Evolutionary conservation across 2,888 invertebrate genomes (phyloP).

Genomic region (Trilocha varians): DNA sequence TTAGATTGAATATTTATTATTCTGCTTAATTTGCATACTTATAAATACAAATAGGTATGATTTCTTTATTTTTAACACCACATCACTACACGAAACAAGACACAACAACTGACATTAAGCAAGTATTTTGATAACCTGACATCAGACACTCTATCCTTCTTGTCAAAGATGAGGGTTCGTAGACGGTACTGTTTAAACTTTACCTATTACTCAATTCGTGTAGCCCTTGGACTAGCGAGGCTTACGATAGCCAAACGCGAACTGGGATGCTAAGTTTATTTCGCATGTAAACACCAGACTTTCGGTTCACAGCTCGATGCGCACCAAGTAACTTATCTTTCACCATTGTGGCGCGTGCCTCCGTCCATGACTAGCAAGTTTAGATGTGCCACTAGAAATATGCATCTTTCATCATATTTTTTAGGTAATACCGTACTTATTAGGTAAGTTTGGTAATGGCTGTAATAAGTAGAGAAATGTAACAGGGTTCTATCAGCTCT

Average conservation of each 20-base stretch:
- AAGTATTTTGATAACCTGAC: neutral
- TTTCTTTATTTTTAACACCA: neutral
- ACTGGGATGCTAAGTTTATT: slow-evolving; percentile 60
- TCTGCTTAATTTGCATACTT: no score
- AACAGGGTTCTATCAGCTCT: no score
- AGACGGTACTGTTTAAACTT: neutral
- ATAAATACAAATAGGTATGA: no score
- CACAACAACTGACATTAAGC: neutral
- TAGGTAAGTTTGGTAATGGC: no score
- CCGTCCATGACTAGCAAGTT: slow-evolving; percentile 36
- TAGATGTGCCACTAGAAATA: slow-evolving; percentile 33
- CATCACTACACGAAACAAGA: neutral
- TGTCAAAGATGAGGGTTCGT: neutral
- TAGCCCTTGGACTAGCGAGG: slow-evolving; percentile 40
- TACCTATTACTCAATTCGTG: slow-evolving; percentile 5
- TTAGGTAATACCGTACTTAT: neutral
- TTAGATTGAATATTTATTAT: no score
- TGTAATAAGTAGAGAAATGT: no score
- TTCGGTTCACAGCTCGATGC: slow-evolving; percentile 72
- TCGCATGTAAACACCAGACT: slow-evolving; percentile 70
- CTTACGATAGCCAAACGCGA: slow-evolving; percentile 48
- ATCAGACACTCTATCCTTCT: neutral
- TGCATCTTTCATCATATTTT: neutral
- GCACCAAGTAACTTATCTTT: slow-evolving; percentile 72
- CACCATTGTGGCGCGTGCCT: slow-evolving; percentile 70